phyloP scores from a whole-genome alignment of 2,797 vertebrate genomes.

The Valencia hispanica region DNA sequence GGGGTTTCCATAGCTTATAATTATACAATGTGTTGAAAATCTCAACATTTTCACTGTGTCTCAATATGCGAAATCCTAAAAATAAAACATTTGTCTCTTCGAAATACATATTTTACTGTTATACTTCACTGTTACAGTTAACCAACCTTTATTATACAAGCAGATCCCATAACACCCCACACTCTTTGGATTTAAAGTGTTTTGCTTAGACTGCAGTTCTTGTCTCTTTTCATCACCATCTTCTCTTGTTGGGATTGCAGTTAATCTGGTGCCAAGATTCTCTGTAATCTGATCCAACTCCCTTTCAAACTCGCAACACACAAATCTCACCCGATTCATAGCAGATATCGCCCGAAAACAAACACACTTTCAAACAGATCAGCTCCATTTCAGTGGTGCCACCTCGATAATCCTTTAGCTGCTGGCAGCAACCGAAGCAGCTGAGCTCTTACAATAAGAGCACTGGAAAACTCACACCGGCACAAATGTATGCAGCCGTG shows the following conservation, averaged over 20 bases:
- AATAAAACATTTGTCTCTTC: background rate
- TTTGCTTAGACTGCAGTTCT: slow-evolving; percentile 13
- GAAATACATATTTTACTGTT: no score
- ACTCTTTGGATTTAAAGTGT: slow-evolving; percentile 30
- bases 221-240: slow-evolving; percentile 32
- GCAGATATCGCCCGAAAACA: slow-evolving; percentile 37
- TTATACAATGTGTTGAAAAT: background rate
- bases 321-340: slow-evolving; percentile 48
- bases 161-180: slow-evolving; percentile 12
- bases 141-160: slow-evolving; percentile 12
- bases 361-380: slow-evolving; percentile 58
- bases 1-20: no score
- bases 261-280: slow-evolving; percentile 67
- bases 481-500: background rate
- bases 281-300: slow-evolving; percentile 74
- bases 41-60: background rate
- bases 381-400: slow-evolving; percentile 64
- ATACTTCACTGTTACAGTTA: slow-evolving; percentile 25
- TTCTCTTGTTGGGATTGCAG: slow-evolving; percentile 53
- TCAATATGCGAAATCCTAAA: background rate
- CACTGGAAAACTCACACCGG: background rate
- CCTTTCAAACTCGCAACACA: slow-evolving; percentile 49
- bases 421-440: slow-evolving; percentile 55
- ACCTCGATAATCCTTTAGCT: slow-evolving; percentile 69
- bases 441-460: slow-evolving; percentile 53